These are phyloP conservation scores for Rhabdophis nuchalis DNA, from an alignment of 2,797 vertebrate species.

Conservation along the genomic window DNA sequence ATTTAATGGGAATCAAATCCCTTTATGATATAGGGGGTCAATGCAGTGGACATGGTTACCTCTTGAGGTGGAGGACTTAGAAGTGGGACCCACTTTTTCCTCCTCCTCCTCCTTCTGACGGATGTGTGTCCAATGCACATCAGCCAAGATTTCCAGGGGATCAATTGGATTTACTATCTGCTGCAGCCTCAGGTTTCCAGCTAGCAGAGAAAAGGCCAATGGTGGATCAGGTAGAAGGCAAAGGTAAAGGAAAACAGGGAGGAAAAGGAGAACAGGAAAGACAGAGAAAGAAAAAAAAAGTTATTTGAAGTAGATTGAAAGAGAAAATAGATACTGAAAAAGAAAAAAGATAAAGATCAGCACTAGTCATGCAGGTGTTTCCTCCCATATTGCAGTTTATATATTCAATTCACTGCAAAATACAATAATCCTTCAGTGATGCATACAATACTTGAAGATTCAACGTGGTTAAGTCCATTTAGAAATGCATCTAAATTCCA, in stretches of 20 bases:
- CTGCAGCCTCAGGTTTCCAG: slow-evolving; percentile 81
- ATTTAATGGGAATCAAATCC: slow-evolving; percentile 3
- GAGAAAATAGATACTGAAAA: slow-evolving; percentile 40
- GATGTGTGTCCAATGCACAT: slow-evolving; percentile 79
- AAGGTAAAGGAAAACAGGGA: slow-evolving; percentile 24
- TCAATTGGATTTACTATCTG: slow-evolving; percentile 81
- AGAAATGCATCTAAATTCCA: not conserved
- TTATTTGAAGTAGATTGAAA: slow-evolving; percentile 60
- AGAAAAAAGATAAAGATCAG: slow-evolving; percentile 49
- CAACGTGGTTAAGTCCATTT: not conserved
- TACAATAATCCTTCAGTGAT: slow-evolving; percentile 15
- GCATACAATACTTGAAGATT: slow-evolving; percentile 1
- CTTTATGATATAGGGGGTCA: not conserved
- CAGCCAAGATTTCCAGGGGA: slow-evolving; percentile 79
- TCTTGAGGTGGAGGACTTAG: slow-evolving; percentile 82
- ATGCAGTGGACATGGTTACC: slow-evolving; percentile 76
- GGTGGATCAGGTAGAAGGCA: slow-evolving; percentile 36
- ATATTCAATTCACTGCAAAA: slow-evolving; percentile 6
- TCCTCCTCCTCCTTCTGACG: slow-evolving; percentile 80
- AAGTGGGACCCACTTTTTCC: slow-evolving; percentile 70
- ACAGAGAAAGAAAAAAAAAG: slow-evolving; percentile 50
- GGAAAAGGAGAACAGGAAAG: slow-evolving; percentile 52
- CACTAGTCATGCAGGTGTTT: not conserved
- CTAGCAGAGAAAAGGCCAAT: slow-evolving; percentile 66
- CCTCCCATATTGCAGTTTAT: not conserved